A percentile compares a stretch with the other conserved stretches of the same genome.
Conservation (phyloP, 2,113 vertebrate genomes). For the Turnix velox region DNA sequence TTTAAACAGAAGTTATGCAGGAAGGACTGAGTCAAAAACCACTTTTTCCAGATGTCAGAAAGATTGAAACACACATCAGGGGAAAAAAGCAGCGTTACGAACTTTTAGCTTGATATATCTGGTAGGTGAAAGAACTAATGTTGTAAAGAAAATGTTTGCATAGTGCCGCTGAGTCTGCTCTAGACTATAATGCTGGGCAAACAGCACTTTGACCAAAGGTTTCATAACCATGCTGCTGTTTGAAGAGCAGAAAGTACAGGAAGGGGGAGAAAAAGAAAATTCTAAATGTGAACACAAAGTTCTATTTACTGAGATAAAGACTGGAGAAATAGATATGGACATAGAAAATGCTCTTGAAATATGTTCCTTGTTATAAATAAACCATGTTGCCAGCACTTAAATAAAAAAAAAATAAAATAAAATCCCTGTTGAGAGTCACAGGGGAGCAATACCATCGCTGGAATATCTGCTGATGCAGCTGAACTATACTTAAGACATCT, state of each 20-base stretch:
- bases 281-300: slow-evolving; percentile 1
- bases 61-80: slow-evolving; percentile 46
- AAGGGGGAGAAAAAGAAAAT: not conserved
- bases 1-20: slow-evolving; percentile 68
- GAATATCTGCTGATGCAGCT: slow-evolving; percentile 69
- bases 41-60: slow-evolving; percentile 78
- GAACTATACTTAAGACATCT: slow-evolving; percentile 51
- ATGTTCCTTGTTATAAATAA: slow-evolving; percentile 73
- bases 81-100: slow-evolving; percentile 31
- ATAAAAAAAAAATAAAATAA: slow-evolving; percentile 46
- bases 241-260: slow-evolving; percentile 4
- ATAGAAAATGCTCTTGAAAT: slow-evolving; percentile 68
- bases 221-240: slow-evolving; percentile 8
- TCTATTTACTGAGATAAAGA: slow-evolving; percentile 70
- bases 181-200: not conserved
- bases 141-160: slow-evolving; percentile 59
- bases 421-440: slow-evolving; percentile 50
- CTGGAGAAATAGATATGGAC: slow-evolving; percentile 65
- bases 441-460: slow-evolving; percentile 40
- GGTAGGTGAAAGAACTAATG: slow-evolving; percentile 57
- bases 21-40: slow-evolving; percentile 65
- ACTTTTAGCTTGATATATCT: slow-evolving; percentile 59
- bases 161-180: slow-evolving; percentile 31
- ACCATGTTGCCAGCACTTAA: slow-evolving; percentile 66
- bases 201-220: not conserved